These are phyloP conservation scores for Centropus bengalensis DNA, from an alignment of 2,113 vertebrate genomes.

Conservation along the genomic window DNA sequence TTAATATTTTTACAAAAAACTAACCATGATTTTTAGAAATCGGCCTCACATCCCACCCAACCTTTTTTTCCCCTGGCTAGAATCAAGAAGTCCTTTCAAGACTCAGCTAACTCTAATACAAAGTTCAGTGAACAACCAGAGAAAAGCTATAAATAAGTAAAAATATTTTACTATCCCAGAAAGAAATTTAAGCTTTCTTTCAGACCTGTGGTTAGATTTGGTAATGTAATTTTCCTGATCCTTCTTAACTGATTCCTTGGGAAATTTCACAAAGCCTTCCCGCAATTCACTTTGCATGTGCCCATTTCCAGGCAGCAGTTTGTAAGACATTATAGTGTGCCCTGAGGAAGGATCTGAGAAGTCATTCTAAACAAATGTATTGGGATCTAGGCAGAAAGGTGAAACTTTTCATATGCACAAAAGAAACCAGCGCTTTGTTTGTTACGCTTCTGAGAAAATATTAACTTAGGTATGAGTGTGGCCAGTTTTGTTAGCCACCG, in stretches of 20 bases:
- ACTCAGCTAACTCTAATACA: not conserved
- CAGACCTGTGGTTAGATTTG: not conserved
- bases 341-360: not conserved
- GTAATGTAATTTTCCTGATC: not conserved
- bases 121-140: not conserved
- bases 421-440: not conserved
- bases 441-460: not conserved
- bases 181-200: not conserved
- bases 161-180: not conserved
- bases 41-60: not conserved
- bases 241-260: not conserved
- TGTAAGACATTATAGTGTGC: not conserved
- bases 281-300: rapidly evolving
- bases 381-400: not conserved
- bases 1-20: not conserved
- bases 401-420: not conserved
- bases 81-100: not conserved
- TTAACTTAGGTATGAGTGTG: not conserved
- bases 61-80: not conserved
- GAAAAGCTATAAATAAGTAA: not conserved
- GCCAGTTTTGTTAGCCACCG: not conserved
- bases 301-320: rapidly evolving
- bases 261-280: not conserved
- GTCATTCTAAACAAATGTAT: not conserved
- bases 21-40: not conserved